Conservation (phyloP, 2,797 vertebrate genomes). For the Helarctos malayanus region DNA sequence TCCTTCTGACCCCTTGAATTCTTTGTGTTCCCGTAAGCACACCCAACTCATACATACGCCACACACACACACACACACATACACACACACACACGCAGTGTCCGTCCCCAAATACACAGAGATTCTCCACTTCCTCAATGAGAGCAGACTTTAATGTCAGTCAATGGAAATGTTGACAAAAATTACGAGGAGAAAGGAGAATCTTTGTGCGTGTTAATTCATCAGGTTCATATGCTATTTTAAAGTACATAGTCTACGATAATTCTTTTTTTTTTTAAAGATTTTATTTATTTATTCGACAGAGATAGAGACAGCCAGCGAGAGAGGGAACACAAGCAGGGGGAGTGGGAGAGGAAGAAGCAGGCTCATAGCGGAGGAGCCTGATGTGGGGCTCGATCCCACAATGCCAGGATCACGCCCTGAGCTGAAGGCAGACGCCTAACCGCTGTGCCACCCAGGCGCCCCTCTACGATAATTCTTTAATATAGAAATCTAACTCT, state of each 20-base stretch:
- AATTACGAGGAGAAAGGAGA: neutral
- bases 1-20: neutral
- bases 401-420: too few relatives aligned
- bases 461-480: neutral
- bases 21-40: fast-evolving
- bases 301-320: too few relatives aligned
- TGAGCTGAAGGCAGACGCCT: too few relatives aligned
- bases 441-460: too few relatives aligned
- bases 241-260: neutral
- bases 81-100: neutral
- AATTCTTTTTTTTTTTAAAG: neutral
- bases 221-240: neutral
- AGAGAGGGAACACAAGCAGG: too few relatives aligned
- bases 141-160: neutral
- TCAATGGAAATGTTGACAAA: neutral
- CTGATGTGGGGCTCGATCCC: too few relatives aligned
- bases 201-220: neutral
- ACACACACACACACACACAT: neutral
- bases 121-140: neutral
- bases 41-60: neutral
- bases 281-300: too few relatives aligned
- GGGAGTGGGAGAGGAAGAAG: too few relatives aligned
- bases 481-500: neutral
- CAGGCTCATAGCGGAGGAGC: too few relatives aligned
- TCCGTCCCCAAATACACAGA: neutral